Conservation (phyloP, 1,140 invertebrate genomes). For the Diorhabda sublineata region DNA sequence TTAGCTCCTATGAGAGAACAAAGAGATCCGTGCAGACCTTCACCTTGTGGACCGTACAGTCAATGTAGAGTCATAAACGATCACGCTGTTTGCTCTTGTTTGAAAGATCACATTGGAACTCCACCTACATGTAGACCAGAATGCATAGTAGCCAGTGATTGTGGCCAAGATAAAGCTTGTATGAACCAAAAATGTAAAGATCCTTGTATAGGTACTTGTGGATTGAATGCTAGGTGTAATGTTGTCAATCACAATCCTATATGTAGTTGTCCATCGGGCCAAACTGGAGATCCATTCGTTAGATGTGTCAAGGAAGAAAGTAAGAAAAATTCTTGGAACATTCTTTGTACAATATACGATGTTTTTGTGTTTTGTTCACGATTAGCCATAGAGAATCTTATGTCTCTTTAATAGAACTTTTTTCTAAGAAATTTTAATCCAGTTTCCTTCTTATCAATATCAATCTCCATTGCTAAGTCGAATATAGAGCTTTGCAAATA, state of each 20-base stretch:
- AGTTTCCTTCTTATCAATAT: too few species aligned
- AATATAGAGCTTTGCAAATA: too few species aligned
- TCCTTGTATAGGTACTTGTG: constrained; percentile 72
- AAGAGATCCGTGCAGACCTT: constrained; percentile 59
- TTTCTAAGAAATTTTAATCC: too few species aligned
- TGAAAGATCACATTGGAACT: constrained; percentile 62
- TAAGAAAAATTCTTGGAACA: constrained; percentile 45
- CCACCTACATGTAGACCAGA: constrained; percentile 70
- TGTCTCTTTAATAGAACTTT: too few species aligned
- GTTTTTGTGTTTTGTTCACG: too few species aligned
- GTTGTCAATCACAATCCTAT: constrained; percentile 74
- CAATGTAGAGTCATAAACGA: constrained; percentile 60
- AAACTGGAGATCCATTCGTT: constrained; percentile 69
- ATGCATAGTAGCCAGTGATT: constrained; percentile 72
- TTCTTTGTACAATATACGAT: constrained; percentile 18
- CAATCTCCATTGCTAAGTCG: too few species aligned
- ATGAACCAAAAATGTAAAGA: constrained; percentile 71
- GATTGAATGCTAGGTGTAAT: constrained; percentile 66
- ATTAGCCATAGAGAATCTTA: too few species aligned
- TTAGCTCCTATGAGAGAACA: constrained; percentile 44
- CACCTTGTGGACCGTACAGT: constrained; percentile 69
- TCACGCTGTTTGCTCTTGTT: constrained; percentile 68
- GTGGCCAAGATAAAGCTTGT: constrained; percentile 64
- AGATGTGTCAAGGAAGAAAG: constrained; percentile 58
- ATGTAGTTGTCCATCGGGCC: constrained; percentile 66